phyloP scores from a whole-genome alignment of 92 coral and sea anemone genomes.

The Phymanthus crucifer region DNA sequence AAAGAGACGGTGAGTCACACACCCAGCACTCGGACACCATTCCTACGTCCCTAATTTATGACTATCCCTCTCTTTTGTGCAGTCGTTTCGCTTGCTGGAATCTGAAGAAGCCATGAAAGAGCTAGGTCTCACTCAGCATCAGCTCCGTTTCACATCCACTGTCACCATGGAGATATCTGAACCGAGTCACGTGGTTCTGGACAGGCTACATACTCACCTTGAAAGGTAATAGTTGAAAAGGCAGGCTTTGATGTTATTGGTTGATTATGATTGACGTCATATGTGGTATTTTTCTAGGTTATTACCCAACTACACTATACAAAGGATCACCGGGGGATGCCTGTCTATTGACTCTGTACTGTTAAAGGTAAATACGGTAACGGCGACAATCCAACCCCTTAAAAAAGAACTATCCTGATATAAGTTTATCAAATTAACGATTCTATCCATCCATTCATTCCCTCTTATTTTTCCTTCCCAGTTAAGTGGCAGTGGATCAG shows the following conservation, averaged over 20 bases:
- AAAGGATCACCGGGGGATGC: constrained; percentile 82
- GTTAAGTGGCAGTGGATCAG: constrained; percentile 46
- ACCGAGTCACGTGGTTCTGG: constrained; percentile 74
- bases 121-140: constrained; percentile 89
- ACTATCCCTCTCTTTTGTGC: background rate
- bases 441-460: background rate
- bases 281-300: constrained; percentile 47
- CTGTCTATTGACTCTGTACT: constrained; percentile 88
- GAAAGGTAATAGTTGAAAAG: constrained; percentile 54
- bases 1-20: constrained; percentile 75
- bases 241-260: background rate
- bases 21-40: background rate
- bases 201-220: constrained; percentile 75
- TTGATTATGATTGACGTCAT: no score
- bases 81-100: constrained; percentile 86
- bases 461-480: constrained; percentile 1
- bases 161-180: constrained; percentile 81
- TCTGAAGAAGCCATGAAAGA: constrained; percentile 89
- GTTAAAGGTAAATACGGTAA: constrained; percentile 64
- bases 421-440: background rate
- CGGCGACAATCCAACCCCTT: background rate
- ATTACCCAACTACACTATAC: constrained; percentile 85
- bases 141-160: constrained; percentile 91
- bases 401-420: no score
- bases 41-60: background rate